Conservation (phyloP, 2,797 vertebrate genomes). For the Gymnocypris eckloni region DNA sequence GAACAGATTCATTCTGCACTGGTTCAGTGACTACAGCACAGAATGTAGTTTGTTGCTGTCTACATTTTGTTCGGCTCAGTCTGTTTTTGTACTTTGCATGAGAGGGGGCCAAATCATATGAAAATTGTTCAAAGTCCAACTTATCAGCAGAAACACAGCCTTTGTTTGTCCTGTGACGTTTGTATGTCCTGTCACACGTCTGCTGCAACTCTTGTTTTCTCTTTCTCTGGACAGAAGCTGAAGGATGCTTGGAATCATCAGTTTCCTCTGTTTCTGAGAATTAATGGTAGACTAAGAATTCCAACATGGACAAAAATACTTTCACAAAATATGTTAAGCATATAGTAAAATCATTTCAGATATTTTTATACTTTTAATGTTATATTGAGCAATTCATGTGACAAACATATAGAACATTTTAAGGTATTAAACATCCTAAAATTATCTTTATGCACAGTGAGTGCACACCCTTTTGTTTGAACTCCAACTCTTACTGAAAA, state of each 20-base stretch:
- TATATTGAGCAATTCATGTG: background rate
- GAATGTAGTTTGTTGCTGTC: constrained; percentile 13
- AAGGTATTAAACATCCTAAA: background rate
- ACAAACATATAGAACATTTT: background rate
- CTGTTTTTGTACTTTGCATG: constrained; percentile 50
- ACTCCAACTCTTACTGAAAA: no score
- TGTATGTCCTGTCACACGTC: background rate
- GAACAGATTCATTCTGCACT: background rate
- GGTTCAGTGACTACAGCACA: constrained; percentile 10
- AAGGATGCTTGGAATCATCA: background rate
- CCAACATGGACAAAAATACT: background rate
- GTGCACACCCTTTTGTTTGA: background rate
- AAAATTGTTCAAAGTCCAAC: background rate
- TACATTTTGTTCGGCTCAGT: constrained; percentile 66
- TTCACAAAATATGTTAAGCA: background rate
- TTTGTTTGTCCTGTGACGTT: background rate
- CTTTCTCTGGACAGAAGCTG: constrained; percentile 28
- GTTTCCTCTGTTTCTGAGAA: background rate
- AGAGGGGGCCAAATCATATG: background rate
- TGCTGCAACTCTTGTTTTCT: constrained; percentile 33
- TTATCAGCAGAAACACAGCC: background rate
- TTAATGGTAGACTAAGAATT: background rate
- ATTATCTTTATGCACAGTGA: background rate
- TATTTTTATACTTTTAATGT: background rate
- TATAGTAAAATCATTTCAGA: background rate